phyloP scores from a whole-genome alignment of 2,888 invertebrate genomes.

The Macrosiphum euphorbiae region DNA sequence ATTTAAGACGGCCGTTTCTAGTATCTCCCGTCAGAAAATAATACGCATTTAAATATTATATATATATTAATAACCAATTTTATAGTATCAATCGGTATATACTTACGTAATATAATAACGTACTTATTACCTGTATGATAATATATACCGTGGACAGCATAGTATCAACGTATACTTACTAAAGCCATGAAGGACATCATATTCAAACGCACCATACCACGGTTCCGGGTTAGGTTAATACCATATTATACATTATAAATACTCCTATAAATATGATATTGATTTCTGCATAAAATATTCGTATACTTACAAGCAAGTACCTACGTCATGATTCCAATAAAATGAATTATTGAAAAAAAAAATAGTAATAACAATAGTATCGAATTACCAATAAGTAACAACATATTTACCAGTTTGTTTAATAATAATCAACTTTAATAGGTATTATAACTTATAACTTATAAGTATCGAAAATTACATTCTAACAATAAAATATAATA shows the following conservation, averaged over 20 bases:
- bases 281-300: background rate
- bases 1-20: background rate
- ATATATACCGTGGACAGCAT: background rate
- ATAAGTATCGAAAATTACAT: background rate
- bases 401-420: background rate
- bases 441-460: too few species aligned
- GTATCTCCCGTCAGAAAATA: background rate
- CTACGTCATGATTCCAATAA: background rate
- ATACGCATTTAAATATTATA: background rate
- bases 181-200: background rate
- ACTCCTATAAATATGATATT: too few species aligned
- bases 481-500: background rate
- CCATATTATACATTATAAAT: too few species aligned
- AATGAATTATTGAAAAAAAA: background rate
- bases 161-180: background rate
- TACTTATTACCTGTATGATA: background rate
- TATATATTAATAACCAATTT: background rate
- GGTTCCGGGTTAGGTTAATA: too few species aligned
- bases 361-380: background rate
- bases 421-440: background rate
- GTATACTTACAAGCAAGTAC: background rate
- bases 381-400: too few species aligned
- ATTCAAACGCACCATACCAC: background rate
- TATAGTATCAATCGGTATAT: background rate
- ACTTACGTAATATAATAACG: background rate